Evolutionary conservation across 2,888 invertebrate genomes (phyloP).

Genomic region (Biston betularia): DNA sequence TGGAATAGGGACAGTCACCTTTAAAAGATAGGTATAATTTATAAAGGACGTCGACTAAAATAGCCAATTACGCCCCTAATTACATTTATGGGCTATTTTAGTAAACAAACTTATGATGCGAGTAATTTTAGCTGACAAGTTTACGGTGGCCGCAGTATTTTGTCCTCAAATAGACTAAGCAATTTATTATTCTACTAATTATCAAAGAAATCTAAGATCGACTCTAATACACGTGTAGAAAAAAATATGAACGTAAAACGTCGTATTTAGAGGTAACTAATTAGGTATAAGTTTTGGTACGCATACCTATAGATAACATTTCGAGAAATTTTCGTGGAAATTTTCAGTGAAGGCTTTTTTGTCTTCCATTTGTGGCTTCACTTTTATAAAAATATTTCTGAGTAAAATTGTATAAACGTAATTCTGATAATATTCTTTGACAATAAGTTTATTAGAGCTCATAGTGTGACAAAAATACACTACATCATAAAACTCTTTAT

Average conservation of each 20-base stretch:
- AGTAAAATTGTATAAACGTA: no score
- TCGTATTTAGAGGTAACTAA: not conserved
- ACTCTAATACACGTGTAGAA: not conserved
- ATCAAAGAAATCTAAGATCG: not conserved
- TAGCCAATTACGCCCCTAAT: not conserved
- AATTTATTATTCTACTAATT: not conserved
- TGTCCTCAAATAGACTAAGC: not conserved
- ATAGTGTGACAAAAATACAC: no score
- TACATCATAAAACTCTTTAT: no score
- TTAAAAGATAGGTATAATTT: not conserved
- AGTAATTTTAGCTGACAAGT: constrained; percentile 1
- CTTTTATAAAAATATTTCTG: not conserved
- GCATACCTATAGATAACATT: not conserved
- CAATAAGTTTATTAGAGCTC: no score
- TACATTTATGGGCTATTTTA: constrained; percentile 1
- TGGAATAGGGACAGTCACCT: not conserved
- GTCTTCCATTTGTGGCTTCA: not conserved
- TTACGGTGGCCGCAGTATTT: not conserved
- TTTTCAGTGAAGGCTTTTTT: no score
- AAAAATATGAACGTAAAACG: not conserved
- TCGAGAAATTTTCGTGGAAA: not conserved
- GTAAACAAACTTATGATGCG: constrained; percentile 3
- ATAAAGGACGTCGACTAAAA: not conserved
- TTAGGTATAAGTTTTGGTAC: not conserved
- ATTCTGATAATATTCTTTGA: no score